Percentiles rank a stretch among this genome's conserved stretches.
These are phyloP conservation scores for Argyresthia goedartella DNA, from an alignment of 2,888 invertebrate species.

Conservation along the genomic window DNA sequence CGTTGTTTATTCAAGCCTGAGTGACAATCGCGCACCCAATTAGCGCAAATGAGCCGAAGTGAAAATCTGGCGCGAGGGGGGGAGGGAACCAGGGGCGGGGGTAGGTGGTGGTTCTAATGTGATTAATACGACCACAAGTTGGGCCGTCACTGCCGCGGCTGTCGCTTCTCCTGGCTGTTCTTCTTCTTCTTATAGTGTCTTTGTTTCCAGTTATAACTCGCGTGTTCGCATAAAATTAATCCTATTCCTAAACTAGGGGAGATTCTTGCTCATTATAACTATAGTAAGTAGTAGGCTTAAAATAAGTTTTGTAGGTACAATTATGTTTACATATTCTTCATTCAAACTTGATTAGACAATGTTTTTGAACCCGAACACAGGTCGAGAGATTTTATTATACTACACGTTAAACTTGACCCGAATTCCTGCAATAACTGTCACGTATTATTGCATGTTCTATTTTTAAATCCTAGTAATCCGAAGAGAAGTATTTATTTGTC, in stretches of 20 bases:
- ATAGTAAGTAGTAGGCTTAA: too few species aligned
- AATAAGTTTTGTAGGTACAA: too few species aligned
- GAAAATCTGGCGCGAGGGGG: conserved; percentile 57
- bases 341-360: too few species aligned
- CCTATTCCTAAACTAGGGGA: too few species aligned
- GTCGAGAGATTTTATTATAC: too few species aligned
- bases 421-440: conserved; percentile 8
- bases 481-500: conserved; percentile 39
- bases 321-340: too few species aligned
- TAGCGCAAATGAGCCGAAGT: conserved; percentile 70
- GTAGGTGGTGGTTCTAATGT: conserved; percentile 37
- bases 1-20: conserved; percentile 70
- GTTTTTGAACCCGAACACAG: too few species aligned
- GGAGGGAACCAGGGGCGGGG: conserved; percentile 22
- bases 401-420: neutral
- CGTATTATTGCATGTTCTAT: conserved; percentile 29
- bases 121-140: conserved; percentile 58
- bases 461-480: conserved; percentile 41
- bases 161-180: neutral
- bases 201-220: too few species aligned
- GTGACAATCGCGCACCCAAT: conserved; percentile 70
- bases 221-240: too few species aligned
- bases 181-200: neutral
- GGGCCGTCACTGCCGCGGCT: conserved; percentile 29
- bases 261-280: too few species aligned